Base-by-base conservation (phyloP, 2,113 vertebrate genomes). In the Procavia capensis region DNA sequence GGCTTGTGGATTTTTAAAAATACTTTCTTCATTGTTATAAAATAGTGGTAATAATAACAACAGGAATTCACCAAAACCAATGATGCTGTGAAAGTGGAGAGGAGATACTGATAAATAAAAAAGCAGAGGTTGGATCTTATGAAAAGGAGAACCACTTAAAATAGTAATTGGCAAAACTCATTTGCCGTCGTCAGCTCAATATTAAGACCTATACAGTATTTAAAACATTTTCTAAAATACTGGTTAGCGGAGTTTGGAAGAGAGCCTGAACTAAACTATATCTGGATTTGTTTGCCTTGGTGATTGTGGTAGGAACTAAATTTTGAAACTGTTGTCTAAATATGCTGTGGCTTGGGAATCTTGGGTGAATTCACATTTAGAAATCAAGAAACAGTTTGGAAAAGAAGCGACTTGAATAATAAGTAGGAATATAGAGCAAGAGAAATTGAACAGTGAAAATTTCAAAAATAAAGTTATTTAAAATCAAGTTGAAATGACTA, bases 391-490 rank as follows among this genome's bases (percentile, higher is more conserved):
- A 82, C 29, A 94, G 81, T 92, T 91, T 96, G 79, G 80, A 47
- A 90, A 91, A 90, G 54, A 86, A 47, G 22, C 39, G 57, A 70
- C 84, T n/a, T 80, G 61, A 43, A 84, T 93, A 90, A 79, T 80
- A 81, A 96, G 31, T 45, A 93, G 79, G 57, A 66, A 95, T 66
- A 89, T 11, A 74, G 63, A 96, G 36, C 25, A 92, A 83, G 66
- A 86, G 82, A 93, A 91, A 82, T 31, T 59, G 27, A 96, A 81
- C 16, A 75, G 54, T 91, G 70, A 85, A 54, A 25, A 93, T 82
- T 95, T 92, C 39, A 75, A 76, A 93, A 95, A 81, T 85, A 74
- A 93, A 95, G 86, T 90, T 41, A 74, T 72, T 95, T 93, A 94
- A 92, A 88, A 93, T 95, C 10, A 92, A 95, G 80, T 95, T 85